phyloP scores from a whole-genome alignment of 2,113 vertebrate genomes.

The Orientallactaga bullata region DNA sequence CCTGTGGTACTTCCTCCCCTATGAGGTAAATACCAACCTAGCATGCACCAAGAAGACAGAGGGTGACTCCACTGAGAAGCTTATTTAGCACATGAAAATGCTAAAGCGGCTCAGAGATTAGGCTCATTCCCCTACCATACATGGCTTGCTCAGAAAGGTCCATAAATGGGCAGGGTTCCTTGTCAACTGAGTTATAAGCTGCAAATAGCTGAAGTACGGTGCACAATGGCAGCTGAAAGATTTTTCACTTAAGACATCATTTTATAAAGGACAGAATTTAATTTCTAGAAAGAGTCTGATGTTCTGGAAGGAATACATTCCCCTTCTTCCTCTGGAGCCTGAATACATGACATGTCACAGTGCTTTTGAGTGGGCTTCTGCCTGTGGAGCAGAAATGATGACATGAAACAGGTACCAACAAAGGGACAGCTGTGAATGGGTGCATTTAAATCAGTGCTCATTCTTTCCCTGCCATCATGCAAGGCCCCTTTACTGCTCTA shows the following conservation, averaged over 20 bases:
- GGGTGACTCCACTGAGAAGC: neutral
- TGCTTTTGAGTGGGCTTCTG: conserved; percentile 49
- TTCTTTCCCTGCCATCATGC: conserved; percentile 74
- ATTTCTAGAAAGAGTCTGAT: conserved; percentile 12
- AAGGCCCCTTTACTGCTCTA: conserved; percentile 67
- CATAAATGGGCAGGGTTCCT: neutral
- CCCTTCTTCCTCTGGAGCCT: neutral
- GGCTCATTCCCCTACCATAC: neutral
- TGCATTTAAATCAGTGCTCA: conserved; percentile 80
- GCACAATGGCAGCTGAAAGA: neutral
- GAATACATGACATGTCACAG: neutral
- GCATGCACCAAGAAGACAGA: neutral
- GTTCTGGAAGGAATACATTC: conserved; percentile 5
- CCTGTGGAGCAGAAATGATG: neutral
- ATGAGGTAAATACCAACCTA: neutral
- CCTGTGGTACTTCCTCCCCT: neutral
- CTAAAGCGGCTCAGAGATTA: neutral
- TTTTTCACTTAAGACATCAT: neutral
- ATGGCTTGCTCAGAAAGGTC: neutral
- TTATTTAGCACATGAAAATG: neutral
- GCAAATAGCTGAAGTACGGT: neutral
- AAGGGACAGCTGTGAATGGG: conserved; percentile 82
- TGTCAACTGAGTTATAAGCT: neutral
- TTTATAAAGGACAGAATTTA: neutral
- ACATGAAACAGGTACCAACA: conserved; percentile 79